Evolutionary conservation across 2,797 vertebrate genomes (phyloP), one percentile per base, ranked within the genome.

Genomic region (Gymnothorax reevesii): DNA sequence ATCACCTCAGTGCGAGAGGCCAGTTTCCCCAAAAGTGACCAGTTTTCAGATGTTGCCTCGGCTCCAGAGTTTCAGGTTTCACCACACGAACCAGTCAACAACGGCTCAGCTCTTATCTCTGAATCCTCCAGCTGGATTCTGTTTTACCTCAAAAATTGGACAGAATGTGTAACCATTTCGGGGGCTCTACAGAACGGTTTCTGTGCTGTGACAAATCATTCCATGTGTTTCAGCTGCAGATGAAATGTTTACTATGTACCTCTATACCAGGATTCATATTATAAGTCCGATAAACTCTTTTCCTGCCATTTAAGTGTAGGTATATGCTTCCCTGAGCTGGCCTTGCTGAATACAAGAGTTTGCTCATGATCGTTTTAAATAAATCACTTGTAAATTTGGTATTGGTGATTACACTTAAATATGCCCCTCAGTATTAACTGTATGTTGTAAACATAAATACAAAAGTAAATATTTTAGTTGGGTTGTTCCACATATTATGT

Each of bases 1-100:
- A 83, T 87, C 69, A 84, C n/a, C 84, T 60, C 15, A 4, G 33
- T 82, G 42, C 52, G 54, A 71, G 55, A 66, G 62, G 12, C 59
- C n/a, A 75, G 64, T 8, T 42, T 42, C 33, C 84, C 57, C 33
- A 42, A 25, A 13, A 20, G 57, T 55, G 9, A 8, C 57, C 49
- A 64, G 54, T 13, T 57, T 54, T 52, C 79, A 86, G 79, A 83
- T 66, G 69, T 7, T 62, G 22, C 57, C n/a, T 60, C n/a, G 57
- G 8, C 66, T 62, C 52, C 57, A 27, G 54, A 83, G 54, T 66
- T 66, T 10, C 33, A 12, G 62, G 57, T 42, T n/a, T 15, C 83
- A 22, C 60, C 55, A 13, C 25, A 55, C 57, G 42, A 13, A 52
- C 71, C 20, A 82, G 57, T 27, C 13, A 62, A 57, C 17, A 52